phyloP scores from a whole-genome alignment of 2,888 invertebrate genomes.

The Drosophila monieri region DNA sequence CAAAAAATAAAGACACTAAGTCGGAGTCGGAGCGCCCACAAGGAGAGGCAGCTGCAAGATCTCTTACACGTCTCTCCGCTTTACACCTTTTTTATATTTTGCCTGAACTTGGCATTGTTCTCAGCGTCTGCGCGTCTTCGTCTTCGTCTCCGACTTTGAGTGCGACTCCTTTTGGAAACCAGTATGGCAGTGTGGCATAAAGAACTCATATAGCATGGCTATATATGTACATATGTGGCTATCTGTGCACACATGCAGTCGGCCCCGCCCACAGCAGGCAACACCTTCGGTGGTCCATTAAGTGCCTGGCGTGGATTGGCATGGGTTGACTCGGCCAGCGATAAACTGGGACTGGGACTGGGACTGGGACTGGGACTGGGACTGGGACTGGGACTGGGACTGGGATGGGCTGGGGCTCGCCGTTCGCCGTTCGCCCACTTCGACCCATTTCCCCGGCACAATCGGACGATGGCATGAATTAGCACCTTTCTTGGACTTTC shows the following conservation, averaged over 20 bases:
- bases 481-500: conserved; percentile 77
- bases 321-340: conserved; percentile 17
- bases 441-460: conserved; percentile 67
- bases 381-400: background rate
- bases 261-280: conserved; percentile 36
- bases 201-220: conserved; percentile 44
- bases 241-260: conserved; percentile 27
- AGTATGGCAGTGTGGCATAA: conserved; percentile 75
- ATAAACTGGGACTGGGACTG: background rate
- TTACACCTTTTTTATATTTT: conserved; percentile 30
- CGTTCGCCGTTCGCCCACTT: conserved; percentile 29
- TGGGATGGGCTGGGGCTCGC: conserved; percentile 5
- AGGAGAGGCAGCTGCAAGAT: conserved; percentile 56
- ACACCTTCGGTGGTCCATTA: conserved; percentile 46
- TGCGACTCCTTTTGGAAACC: conserved; percentile 68
- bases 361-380: background rate
- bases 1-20: conserved; percentile 59
- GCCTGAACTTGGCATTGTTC: conserved; percentile 64
- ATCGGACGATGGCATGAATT: conserved; percentile 66
- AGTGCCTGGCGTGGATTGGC: conserved; percentile 37
- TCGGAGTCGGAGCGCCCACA: conserved; percentile 63
- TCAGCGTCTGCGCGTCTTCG: conserved; percentile 17
- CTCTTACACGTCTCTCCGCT: conserved; percentile 45
- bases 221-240: conserved; percentile 21
- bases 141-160: conserved; percentile 13